These are phyloP conservation scores for Caradrina kadenii DNA, from an alignment of 2,888 invertebrate species.

Conservation along the genomic window DNA sequence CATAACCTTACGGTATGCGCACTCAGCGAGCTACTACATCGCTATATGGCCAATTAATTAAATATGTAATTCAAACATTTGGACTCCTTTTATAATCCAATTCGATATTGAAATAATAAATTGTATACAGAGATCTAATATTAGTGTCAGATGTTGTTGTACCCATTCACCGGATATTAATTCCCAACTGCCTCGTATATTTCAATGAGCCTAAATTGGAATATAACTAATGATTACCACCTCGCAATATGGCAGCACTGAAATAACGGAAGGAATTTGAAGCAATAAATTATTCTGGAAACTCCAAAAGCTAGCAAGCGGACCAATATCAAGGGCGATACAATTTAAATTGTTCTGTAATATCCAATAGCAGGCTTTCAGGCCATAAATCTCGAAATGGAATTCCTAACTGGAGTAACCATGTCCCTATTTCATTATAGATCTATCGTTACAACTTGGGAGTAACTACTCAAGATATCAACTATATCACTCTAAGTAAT, in stretches of 20 bases:
- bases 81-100: too few species aligned
- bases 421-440: constrained; percentile 1
- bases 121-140: not conserved
- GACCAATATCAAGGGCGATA: constrained; percentile 26
- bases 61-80: too few species aligned
- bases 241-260: constrained; percentile 3
- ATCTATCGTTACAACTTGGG: constrained; percentile 20
- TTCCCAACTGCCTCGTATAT: not conserved
- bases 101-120: too few species aligned
- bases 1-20: too few species aligned
- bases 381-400: constrained; percentile 31
- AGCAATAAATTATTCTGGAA: constrained; percentile 28
- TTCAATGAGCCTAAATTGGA: not conserved
- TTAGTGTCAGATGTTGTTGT: not conserved
- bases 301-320: constrained; percentile 10
- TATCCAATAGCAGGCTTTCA: constrained; percentile 6
- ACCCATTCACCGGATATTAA: not conserved
- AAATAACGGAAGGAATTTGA: constrained; percentile 35
- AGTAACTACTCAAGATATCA: not conserved
- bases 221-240: constrained; percentile 14
- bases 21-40: too few species aligned
- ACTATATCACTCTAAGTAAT: too few species aligned
- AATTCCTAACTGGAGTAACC: constrained; percentile 26
- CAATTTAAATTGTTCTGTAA: constrained; percentile 26
- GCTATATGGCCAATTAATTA: too few species aligned